Conservation (phyloP, 2,797 vertebrate species). For the Epinephelus malabaricus region DNA sequence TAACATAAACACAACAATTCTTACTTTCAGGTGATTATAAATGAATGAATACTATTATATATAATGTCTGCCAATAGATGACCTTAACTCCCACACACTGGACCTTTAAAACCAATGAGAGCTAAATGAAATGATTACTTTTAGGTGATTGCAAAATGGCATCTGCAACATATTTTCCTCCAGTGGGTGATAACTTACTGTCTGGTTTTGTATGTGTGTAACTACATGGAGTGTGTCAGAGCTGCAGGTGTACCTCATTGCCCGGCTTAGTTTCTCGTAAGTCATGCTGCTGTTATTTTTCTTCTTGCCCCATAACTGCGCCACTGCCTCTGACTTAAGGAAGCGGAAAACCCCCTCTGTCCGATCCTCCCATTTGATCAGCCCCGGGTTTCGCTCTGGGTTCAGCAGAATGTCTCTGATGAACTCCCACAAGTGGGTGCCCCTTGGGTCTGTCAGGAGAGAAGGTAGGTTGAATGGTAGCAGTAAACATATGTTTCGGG, state of each 20-base stretch:
- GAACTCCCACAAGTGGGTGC: conserved; percentile 98
- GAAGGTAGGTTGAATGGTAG: background rate
- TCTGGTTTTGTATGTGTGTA: conserved; percentile 1
- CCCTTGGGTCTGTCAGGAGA: conserved; percentile 88
- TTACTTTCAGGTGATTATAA: no score
- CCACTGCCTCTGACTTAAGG: conserved; percentile 97
- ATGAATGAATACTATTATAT: no score
- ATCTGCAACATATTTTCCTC: background rate
- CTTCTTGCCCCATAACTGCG: conserved; percentile 98
- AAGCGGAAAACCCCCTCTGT: conserved; percentile 96
- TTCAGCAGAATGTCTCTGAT: conserved; percentile 97
- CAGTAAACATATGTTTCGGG: background rate
- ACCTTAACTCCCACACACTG: no score
- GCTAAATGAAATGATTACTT: background rate
- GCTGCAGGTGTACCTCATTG: conserved; percentile 91
- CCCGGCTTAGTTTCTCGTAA: conserved; percentile 98
- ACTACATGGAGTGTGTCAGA: no score
- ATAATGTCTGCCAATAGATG: no score
- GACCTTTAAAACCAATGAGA: background rate
- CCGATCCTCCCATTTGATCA: conserved; percentile 99
- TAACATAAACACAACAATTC: no score
- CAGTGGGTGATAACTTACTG: background rate
- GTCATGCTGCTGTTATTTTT: conserved; percentile 99
- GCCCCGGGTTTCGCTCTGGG: conserved; percentile 95
- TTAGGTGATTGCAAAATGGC: background rate